Evolutionary conservation across 2,113 vertebrate species (phyloP).

Genomic region (Scomber colias): DNA sequence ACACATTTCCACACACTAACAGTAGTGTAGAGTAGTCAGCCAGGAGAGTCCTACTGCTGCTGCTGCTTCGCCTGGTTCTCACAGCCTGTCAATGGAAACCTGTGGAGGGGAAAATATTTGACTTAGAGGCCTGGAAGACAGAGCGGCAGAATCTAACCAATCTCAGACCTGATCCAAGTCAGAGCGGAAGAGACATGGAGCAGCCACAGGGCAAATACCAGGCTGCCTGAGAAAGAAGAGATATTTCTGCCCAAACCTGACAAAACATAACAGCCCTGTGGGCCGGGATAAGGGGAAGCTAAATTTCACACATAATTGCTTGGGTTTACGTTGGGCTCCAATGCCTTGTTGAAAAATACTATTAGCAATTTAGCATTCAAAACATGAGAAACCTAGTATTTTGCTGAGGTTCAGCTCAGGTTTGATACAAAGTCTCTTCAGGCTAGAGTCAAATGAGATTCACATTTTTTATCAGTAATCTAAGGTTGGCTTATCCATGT

Average conservation of each 20-base stretch:
- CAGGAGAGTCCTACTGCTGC: slow-evolving; percentile 9
- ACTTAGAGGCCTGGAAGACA: slow-evolving; percentile 75
- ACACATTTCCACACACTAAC: no score
- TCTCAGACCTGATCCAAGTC: slow-evolving; percentile 51
- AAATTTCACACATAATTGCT: slow-evolving; percentile 37
- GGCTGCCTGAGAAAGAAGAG: slow-evolving; percentile 42
- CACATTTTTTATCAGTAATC: slow-evolving; percentile 4
- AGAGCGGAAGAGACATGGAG: slow-evolving; percentile 43
- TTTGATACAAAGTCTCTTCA: not conserved
- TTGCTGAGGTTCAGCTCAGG: not conserved
- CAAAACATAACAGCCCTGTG: slow-evolving; percentile 26
- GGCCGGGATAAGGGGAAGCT: slow-evolving; percentile 10
- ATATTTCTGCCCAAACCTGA: slow-evolving; percentile 53
- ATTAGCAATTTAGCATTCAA: slow-evolving; percentile 26
- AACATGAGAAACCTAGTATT: not conserved
- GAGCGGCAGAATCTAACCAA: slow-evolving; percentile 66
- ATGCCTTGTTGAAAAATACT: slow-evolving; percentile 14
- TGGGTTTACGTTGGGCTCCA: slow-evolving; percentile 2
- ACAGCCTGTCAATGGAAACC: slow-evolving; percentile 81
- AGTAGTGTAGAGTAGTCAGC: not conserved
- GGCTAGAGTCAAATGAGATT: not conserved
- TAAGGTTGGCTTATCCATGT: not conserved
- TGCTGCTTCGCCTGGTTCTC: slow-evolving; percentile 73
- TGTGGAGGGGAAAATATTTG: slow-evolving; percentile 83
- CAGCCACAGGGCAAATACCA: slow-evolving; percentile 60